A percentile compares a stretch with the other conserved stretches of the same genome.
Conservation (phyloP, 2,797 vertebrate species). For the Mormyrus hasselquistii region DNA sequence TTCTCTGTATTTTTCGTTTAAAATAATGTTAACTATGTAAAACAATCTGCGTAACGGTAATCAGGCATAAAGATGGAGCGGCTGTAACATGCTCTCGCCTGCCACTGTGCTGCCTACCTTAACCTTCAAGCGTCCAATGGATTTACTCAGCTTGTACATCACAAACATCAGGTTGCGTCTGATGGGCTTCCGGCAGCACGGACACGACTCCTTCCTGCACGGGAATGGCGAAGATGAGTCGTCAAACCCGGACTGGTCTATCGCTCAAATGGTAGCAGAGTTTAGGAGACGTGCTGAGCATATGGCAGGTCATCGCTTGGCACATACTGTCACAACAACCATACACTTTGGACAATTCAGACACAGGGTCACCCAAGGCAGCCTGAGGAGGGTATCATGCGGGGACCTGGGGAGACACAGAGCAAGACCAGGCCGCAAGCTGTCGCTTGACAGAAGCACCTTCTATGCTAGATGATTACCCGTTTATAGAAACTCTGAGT, state of each 20-base stretch:
- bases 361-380: not conserved
- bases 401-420: not conserved
- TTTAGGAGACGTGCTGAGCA: not conserved
- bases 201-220: conserved; percentile 71
- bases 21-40: not conserved
- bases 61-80: not conserved
- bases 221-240: conserved; percentile 22
- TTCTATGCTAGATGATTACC: not conserved
- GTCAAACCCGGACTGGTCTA: not conserved
- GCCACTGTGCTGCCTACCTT: conserved; percentile 56
- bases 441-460: not conserved
- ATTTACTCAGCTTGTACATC: conserved; percentile 70
- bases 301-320: not conserved
- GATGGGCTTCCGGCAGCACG: conserved; percentile 71
- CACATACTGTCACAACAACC: not conserved
- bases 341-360: not conserved
- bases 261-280: not conserved
- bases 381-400: not conserved
- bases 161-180: conserved; percentile 63
- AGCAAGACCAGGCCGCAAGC: not conserved
- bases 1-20: not conserved
- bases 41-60: not conserved
- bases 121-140: conserved; percentile 68
- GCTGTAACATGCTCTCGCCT: not conserved
- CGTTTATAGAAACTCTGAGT: not conserved